These are phyloP conservation scores for Liasis olivaceus DNA, from an alignment of 2,797 vertebrate species.

Conservation along the genomic window DNA sequence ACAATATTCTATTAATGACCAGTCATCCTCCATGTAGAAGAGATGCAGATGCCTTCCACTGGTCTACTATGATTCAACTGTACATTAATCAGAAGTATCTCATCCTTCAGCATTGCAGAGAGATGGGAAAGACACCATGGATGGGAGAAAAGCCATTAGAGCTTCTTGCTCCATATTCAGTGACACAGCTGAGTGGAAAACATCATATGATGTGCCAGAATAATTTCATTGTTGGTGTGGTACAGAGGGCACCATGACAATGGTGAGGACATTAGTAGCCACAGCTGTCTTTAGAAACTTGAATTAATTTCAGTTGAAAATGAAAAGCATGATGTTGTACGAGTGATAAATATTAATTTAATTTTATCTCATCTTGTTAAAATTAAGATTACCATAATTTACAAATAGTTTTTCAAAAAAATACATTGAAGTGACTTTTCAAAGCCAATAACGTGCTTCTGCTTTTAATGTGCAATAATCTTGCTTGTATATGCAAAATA, in stretches of 20 bases:
- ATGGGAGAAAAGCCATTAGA: background rate
- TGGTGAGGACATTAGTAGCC: background rate
- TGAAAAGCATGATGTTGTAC: background rate
- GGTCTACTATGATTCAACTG: background rate
- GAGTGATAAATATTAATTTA: background rate
- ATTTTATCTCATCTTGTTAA: background rate
- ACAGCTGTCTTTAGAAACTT: background rate
- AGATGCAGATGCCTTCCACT: background rate
- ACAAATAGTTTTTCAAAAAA: background rate
- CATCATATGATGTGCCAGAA: background rate
- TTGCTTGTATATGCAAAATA: background rate
- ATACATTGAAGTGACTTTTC: background rate
- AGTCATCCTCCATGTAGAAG: background rate
- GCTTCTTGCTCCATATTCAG: background rate
- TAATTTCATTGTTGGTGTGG: background rate
- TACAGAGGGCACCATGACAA: background rate
- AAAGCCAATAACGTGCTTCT: background rate
- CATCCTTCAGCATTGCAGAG: background rate
- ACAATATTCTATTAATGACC: background rate
- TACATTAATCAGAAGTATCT: background rate
- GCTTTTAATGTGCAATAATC: background rate
- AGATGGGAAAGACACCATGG: background rate
- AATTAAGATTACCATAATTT: background rate
- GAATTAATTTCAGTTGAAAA: background rate
- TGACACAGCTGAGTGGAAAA: background rate